Conservation (phyloP, 2,888 invertebrate species). For the Sarcophaga variegata region DNA sequence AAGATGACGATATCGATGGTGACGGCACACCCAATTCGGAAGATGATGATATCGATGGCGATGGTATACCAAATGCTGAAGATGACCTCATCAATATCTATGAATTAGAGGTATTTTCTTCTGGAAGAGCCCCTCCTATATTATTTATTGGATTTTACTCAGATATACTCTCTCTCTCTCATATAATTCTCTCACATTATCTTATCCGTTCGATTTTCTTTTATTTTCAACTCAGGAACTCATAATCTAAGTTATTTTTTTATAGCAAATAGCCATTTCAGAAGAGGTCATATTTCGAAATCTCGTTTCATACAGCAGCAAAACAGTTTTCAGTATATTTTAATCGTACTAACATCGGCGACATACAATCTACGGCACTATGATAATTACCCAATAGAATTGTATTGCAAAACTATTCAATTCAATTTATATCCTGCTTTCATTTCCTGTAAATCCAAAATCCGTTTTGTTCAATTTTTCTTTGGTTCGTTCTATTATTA, state of each 20-base stretch:
- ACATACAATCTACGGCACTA: conserved; percentile 57
- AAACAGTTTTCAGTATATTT: conserved; percentile 42
- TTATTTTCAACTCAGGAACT: conserved; percentile 45
- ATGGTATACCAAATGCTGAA: conserved; percentile 75
- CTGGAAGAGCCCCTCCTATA: conserved; percentile 57
- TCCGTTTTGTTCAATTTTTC: conserved; percentile 38
- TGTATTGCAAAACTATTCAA: conserved; percentile 56
- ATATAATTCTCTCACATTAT: conserved; percentile 52
- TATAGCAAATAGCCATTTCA: conserved; percentile 64
- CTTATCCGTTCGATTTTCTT: conserved; percentile 41
- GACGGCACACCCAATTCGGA: conserved; percentile 76
- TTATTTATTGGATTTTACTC: conserved; percentile 47
- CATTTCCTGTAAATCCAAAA: conserved; percentile 56
- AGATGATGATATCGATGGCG: conserved; percentile 75
- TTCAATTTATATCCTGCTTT: conserved; percentile 34
- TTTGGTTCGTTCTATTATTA: conserved; percentile 40
- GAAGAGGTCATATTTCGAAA: conserved; percentile 54
- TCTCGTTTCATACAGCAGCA: conserved; percentile 50
- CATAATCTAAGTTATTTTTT: conserved; percentile 62
- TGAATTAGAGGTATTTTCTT: conserved; percentile 65
- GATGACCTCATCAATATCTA: conserved; percentile 70
- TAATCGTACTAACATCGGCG: conserved; percentile 58
- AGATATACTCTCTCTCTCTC: conserved; percentile 17
- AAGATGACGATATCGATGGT: conserved; percentile 72
- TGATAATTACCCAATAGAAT: conserved; percentile 46